Base-by-base conservation (phyloP, 2,113 vertebrate genomes). In the Leucosticte australis region DNA sequence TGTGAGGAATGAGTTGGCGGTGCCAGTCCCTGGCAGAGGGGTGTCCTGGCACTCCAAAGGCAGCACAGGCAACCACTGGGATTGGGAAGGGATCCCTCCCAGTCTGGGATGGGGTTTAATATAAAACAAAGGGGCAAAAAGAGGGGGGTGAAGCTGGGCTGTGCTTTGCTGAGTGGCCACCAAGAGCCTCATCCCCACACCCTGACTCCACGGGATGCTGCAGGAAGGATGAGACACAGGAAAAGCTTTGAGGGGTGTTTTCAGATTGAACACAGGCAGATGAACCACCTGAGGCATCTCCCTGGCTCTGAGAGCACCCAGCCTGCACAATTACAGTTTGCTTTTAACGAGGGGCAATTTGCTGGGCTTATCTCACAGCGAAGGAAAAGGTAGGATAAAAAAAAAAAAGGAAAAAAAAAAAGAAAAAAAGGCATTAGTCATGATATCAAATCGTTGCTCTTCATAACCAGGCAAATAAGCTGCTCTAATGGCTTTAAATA, bases 371-470 rank as follows among this genome's bases (percentile, higher is more conserved):
- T 95, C 94, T 95, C 2, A 1, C 53, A 39, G 83, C 0, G 2
- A 62, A 94, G 77, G 84, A 81, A 95, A 89, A 16, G 2, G 52
- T 80, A 77, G 63, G 89, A 87, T 93, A 59, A 8, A 8, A 20
- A 41, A 28, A 15, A 15, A 30, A 50, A 23, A 14, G 9, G 18
- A 9, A 28, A 11, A 12, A 30, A 24, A 42, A 13, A 15, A 8
- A 23, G 3, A 20, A 82, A 65, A 68, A 95, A 53, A 85, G 74
- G 93, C 93, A 96, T 97, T 95, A 97, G 93, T 97, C 94, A 97
- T 68, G 74, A 87, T 81, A 92, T 31, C 55, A 84, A 95, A 67
- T 55, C 49, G 4, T 11, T 80, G 82, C 75, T 95, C 88, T 74
- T 81, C 83, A 86, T 70, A 94, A 91, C 84, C 35, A 89, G 81